phyloP scores from a whole-genome alignment of 1,140 invertebrate genomes.

The Halictus rubicundus region DNA sequence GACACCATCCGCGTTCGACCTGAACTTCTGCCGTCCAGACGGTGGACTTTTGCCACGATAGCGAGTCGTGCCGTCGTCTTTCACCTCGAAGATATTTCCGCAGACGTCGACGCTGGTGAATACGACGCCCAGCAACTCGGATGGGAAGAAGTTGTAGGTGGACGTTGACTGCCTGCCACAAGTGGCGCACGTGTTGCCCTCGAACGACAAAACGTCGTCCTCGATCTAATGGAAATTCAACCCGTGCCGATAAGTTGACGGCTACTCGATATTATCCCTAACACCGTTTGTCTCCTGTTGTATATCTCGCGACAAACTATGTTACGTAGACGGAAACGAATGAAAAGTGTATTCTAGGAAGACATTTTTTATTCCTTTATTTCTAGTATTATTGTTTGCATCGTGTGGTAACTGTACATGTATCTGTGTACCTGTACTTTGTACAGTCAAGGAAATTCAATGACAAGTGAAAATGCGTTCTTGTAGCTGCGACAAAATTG shows the following conservation, averaged over 20 bases:
- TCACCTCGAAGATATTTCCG: constrained; percentile 61
- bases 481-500: no score
- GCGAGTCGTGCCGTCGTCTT: constrained; percentile 53
- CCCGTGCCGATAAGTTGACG: not conserved
- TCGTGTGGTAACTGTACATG: no score
- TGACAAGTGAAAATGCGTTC: no score
- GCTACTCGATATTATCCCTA: not conserved
- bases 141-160: constrained; percentile 52
- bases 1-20: not conserved
- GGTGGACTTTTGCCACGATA: constrained; percentile 38
- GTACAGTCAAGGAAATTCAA: no score
- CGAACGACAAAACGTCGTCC: constrained; percentile 39
- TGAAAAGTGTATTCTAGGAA: no score
- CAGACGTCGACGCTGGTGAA: constrained; percentile 61
- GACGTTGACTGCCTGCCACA: constrained; percentile 58
- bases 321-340: no score
- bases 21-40: not conserved
- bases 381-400: no score
- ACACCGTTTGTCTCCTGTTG: not conserved
- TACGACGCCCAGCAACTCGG: constrained; percentile 15
- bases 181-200: constrained; percentile 27
- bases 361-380: no score
- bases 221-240: constrained; percentile 23
- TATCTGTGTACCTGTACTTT: no score
- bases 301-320: no score